Evolutionary conservation across 2,888 invertebrate genomes (phyloP), one percentile per base, ranked within the genome.

Genomic region (Melinaea marsaeus): DNA sequence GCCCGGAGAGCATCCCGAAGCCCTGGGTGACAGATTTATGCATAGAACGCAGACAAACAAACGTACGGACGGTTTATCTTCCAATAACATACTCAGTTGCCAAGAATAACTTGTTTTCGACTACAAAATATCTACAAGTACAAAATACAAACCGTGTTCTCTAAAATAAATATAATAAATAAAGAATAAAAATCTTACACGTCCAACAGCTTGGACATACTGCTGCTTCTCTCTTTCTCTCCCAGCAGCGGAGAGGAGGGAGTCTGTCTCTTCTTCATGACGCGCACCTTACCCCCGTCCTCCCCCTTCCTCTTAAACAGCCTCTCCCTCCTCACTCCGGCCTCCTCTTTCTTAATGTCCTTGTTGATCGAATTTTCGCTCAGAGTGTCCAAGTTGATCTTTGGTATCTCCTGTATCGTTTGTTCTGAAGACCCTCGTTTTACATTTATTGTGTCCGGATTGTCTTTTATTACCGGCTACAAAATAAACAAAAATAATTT

Each of bases 381-480:
- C 9, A 9, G 9, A 9, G 9, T 9, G 9, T 42, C 42, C 42
- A 42, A 42, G 42, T 42, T 42, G 42, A 74, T 63, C 71, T 62
- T 65, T 58, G 68, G 74, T 69, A 63, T 56, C 58, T 13, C 56
- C 54, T 2, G 46, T 65, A 56, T 56, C 32, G 32, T 51, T 51
- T 32, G 4, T 11, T 67, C 64, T 57, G 68, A 58, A 33, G 69
- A 63, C 3, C 69, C 70, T 11, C 73, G 70, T 61, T 69, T 74
- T 5, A 67, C 66, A 68, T 70, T 76, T 58, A 75, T 75, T 48
- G 95, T 93, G 71, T 95, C 95, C 9, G 97, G 96, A 81, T 96
- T 96, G 79, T 97, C 96, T 83, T 98, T 98, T 75, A 98, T 95
- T 3, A 97, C 97, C 68, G 98, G 86, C 93, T 96, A 88, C 35